These are phyloP conservation scores for Fistularia commersonii DNA, from an alignment of 2,797 vertebrate species.

Conservation along the genomic window DNA sequence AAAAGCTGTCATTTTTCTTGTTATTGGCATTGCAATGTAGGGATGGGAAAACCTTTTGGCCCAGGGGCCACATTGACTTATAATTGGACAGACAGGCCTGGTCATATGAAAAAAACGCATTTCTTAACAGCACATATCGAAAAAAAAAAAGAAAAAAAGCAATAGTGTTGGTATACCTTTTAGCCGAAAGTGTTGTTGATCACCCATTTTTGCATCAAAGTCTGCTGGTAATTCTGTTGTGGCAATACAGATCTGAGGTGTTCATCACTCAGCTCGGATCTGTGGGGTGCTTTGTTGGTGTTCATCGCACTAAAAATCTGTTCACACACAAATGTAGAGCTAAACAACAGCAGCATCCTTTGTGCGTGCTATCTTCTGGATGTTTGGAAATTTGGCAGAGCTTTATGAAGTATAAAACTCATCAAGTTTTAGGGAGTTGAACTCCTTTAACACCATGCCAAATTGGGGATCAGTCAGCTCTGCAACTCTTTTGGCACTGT, in stretches of 20 bases:
- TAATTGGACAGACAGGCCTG: neutral
- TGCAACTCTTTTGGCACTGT: no score
- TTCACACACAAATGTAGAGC: constrained; percentile 2
- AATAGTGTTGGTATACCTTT: neutral
- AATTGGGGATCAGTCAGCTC: constrained; percentile 21
- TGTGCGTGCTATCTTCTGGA: neutral
- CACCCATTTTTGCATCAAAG: neutral
- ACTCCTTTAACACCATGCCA: constrained; percentile 9
- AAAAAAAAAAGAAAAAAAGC: constrained; percentile 1
- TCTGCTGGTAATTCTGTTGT: constrained; percentile 1
- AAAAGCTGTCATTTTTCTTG: no score
- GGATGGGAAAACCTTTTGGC: no score
- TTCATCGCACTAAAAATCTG: neutral
- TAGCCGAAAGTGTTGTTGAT: neutral
- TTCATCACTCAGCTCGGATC: neutral
- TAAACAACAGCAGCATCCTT: neutral
- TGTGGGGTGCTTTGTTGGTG: neutral
- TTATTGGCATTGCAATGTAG: no score
- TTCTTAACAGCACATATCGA: neutral
- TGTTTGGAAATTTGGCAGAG: neutral
- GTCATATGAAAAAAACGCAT: neutral
- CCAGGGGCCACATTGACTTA: neutral
- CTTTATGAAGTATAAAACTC: constrained; percentile 8
- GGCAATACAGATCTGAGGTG: neutral
- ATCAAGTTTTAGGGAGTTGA: constrained; percentile 1